Conservation (phyloP, 2,888 invertebrate genomes). For the Oscheius sp. region DNA sequence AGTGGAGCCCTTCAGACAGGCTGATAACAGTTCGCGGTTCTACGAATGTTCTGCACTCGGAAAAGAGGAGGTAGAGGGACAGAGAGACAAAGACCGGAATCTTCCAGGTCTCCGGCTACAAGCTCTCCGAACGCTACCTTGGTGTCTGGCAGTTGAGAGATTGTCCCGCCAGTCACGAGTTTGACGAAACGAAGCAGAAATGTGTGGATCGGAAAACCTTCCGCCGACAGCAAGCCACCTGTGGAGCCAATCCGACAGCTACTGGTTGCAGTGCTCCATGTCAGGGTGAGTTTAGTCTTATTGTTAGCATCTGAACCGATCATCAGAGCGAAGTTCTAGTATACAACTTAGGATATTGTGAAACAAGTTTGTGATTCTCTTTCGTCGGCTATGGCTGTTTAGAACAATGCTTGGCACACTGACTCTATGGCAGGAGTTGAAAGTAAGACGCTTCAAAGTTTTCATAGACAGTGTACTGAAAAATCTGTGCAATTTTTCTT, state of each 20-base stretch:
- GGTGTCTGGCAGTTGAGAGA: slow-evolving; percentile 67
- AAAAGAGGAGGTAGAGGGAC: slow-evolving; percentile 59
- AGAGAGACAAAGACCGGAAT: neutral
- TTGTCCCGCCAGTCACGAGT: slow-evolving; percentile 64
- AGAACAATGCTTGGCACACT: no score
- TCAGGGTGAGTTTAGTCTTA: slow-evolving; percentile 39
- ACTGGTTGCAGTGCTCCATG: slow-evolving; percentile 53
- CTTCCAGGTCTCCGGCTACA: slow-evolving; percentile 54
- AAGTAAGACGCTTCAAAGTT: no score
- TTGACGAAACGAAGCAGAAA: slow-evolving; percentile 63
- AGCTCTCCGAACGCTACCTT: slow-evolving; percentile 60
- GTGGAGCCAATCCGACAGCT: slow-evolving; percentile 50
- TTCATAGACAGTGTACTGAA: no score
- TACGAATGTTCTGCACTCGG: slow-evolving; percentile 69
- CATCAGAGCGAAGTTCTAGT: neutral
- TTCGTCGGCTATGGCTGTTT: neutral
- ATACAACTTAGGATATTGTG: neutral
- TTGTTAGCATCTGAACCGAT: neutral
- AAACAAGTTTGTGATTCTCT: neutral
- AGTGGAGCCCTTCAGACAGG: slow-evolving; percentile 61
- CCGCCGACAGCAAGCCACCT: slow-evolving; percentile 58
- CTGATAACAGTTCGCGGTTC: slow-evolving; percentile 56
- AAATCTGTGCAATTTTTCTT: no score
- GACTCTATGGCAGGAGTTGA: no score
- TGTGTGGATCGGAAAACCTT: slow-evolving; percentile 63